Conservation (phyloP, 2,113 vertebrate species). For the Casuarius casuarius region DNA sequence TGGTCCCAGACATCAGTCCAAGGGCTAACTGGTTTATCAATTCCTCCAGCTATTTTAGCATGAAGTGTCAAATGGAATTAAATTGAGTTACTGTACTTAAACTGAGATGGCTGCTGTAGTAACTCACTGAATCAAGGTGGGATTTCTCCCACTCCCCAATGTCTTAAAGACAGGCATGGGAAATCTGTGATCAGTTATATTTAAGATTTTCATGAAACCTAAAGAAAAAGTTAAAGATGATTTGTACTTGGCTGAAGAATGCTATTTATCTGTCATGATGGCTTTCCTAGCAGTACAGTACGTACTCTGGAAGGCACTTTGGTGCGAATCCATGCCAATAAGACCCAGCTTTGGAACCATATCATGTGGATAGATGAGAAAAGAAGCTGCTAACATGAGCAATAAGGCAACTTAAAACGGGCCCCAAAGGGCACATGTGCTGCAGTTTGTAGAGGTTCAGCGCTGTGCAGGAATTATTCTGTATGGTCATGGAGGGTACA, state of each 20-base stretch:
- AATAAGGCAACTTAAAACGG: neutral
- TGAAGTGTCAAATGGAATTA: neutral
- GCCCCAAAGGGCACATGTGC: neutral
- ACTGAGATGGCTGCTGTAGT: neutral
- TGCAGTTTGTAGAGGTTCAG: neutral
- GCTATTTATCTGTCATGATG: neutral
- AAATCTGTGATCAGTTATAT: neutral
- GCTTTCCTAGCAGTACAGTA: neutral
- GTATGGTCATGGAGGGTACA: neutral
- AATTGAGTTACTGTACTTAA: neutral
- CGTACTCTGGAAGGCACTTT: constrained; percentile 14
- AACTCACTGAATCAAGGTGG: neutral
- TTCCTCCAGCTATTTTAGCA: neutral
- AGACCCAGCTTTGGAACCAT: constrained; percentile 34
- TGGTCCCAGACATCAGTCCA: neutral
- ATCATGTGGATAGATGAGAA: neutral
- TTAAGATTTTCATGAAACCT: neutral
- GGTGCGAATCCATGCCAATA: constrained; percentile 11
- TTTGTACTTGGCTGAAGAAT: neutral
- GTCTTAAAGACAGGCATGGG: neutral
- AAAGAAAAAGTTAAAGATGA: neutral
- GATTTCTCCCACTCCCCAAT: neutral
- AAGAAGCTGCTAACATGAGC: neutral
- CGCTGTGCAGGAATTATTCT: neutral
- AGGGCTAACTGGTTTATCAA: accelerated